Percentiles rank a stretch among this genome's conserved stretches.
These are phyloP conservation scores for Zaprionus davidi DNA, from an alignment of 1,140 invertebrate species.

Conservation along the genomic window DNA sequence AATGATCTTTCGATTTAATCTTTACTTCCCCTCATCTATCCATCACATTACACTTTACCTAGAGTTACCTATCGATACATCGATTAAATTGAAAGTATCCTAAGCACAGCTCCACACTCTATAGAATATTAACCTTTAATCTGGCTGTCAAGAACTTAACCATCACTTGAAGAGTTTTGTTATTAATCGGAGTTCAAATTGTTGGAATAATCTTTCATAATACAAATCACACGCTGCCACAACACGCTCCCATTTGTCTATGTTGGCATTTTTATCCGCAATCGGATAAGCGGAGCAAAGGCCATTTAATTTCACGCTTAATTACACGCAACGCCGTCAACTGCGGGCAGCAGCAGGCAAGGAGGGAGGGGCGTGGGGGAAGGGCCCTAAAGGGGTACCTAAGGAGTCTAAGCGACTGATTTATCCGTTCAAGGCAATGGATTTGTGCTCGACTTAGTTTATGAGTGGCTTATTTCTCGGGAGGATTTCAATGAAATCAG, in stretches of 20 bases:
- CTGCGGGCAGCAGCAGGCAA: not conserved
- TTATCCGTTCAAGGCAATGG: not conserved
- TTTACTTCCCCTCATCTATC: too few relatives aligned
- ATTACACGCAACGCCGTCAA: not conserved
- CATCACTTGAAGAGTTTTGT: not conserved
- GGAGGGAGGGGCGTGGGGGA: not conserved
- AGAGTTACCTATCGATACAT: too few relatives aligned
- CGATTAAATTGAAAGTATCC: too few relatives aligned
- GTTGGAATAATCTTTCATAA: not conserved
- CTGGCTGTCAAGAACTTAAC: not conserved
- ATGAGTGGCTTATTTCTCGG: not conserved
- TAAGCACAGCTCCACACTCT: not conserved
- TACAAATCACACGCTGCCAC: not conserved
- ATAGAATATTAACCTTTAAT: not conserved
- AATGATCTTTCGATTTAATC: too few relatives aligned
- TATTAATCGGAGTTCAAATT: not conserved
- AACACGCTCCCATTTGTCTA: not conserved
- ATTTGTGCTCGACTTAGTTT: not conserved
- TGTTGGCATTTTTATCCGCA: not conserved
- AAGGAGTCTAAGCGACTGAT: not conserved
- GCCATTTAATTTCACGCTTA: slow-evolving; percentile 15
- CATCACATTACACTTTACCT: too few relatives aligned
- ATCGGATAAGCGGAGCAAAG: not conserved
- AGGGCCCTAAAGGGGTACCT: not conserved
- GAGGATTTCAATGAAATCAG: not conserved